phyloP scores from a whole-genome alignment of 2,888 invertebrate genomes.

The Oscheius myriophilus region DNA sequence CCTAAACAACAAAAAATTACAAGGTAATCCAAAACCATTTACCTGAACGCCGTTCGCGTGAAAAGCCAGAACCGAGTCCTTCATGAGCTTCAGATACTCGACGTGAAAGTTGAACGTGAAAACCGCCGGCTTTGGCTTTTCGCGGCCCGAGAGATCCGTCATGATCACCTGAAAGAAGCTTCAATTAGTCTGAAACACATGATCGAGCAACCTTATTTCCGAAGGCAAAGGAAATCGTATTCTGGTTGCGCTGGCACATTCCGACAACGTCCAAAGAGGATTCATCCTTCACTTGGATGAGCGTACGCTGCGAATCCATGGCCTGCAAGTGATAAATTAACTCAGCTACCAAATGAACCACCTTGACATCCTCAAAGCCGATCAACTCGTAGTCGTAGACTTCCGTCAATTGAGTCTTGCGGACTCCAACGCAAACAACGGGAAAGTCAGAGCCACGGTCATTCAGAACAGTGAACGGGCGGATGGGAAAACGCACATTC shows the following conservation, averaged over 20 bases:
- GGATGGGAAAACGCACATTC: slow-evolving; percentile 48
- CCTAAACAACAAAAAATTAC: slow-evolving; percentile 77
- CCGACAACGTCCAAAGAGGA: slow-evolving; percentile 78
- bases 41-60: slow-evolving; percentile 98
- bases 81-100: slow-evolving; percentile 92
- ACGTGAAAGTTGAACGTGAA: slow-evolving; percentile 93
- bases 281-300: slow-evolving; percentile 79
- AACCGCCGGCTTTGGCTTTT: slow-evolving; percentile 83
- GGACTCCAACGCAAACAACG: slow-evolving; percentile 91
- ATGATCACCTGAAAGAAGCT: slow-evolving; percentile 54
- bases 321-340: slow-evolving; percentile 16
- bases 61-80: slow-evolving; percentile 96
- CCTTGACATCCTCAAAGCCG: slow-evolving; percentile 79
- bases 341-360: slow-evolving; percentile 11
- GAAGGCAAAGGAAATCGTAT: slow-evolving; percentile 88
- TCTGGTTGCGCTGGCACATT: slow-evolving; percentile 90
- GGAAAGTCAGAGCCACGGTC: slow-evolving; percentile 84
- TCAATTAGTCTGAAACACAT: not conserved
- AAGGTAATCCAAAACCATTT: slow-evolving; percentile 72
- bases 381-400: slow-evolving; percentile 44
- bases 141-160: slow-evolving; percentile 77
- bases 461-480: slow-evolving; percentile 56
- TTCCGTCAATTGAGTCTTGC: slow-evolving; percentile 62
- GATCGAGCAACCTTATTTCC: slow-evolving; percentile 76
- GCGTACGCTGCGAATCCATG: slow-evolving; percentile 19